Evolutionary conservation across 1,140 invertebrate species (phyloP), one percentile per base, ranked within the genome.

Genomic region (Mactra quadrangularis): DNA sequence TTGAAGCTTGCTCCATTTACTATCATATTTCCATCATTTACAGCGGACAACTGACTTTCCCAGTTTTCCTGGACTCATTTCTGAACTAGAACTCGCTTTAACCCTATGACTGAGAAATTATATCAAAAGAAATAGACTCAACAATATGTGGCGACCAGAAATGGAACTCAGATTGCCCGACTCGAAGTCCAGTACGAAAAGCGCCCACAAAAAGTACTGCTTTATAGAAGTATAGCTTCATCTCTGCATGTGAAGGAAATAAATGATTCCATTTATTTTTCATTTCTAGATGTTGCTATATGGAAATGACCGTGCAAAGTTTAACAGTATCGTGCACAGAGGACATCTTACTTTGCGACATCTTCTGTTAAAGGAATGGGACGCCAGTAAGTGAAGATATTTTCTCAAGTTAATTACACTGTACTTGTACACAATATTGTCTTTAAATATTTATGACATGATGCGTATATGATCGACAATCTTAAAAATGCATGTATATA

Each of bases 341-440:
- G 52, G 71, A 13, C 52, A 74, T 22, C 9, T 74, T 6, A 45
- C 71, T 1, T 52, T 74, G 52, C 15, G 71, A 9, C 71, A 74
- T 41, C 35, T 74, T 1, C 71, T 74, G 31, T 31, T 57, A 19
- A 31, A 72, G 25, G 22, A 31, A 15, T 74, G 71, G 71, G 71
- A 74, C 15, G 71, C 71, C 1, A 55, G 71, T 74, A 38, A 41
- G 68, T 68, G 55, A 4, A 57, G 13, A 27, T 57, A 27, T 22
- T 47, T 7, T 47, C 41, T 9, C 41, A 47, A n/a, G n/a, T n/a
- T n/a, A n/a, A n/a, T n/a, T n/a, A n/a, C n/a, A n/a, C n/a, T n/a
- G n/a, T n/a, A n/a, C n/a, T n/a, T n/a, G n/a, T n/a, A n/a, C n/a
- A n/a, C n/a, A n/a, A n/a, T n/a, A n/a, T n/a, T n/a, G n/a, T n/a